Evolutionary conservation across 2,888 invertebrate species (phyloP), one percentile per base, ranked within the genome.

Genomic region (Hirtodrosophila duncani): DNA sequence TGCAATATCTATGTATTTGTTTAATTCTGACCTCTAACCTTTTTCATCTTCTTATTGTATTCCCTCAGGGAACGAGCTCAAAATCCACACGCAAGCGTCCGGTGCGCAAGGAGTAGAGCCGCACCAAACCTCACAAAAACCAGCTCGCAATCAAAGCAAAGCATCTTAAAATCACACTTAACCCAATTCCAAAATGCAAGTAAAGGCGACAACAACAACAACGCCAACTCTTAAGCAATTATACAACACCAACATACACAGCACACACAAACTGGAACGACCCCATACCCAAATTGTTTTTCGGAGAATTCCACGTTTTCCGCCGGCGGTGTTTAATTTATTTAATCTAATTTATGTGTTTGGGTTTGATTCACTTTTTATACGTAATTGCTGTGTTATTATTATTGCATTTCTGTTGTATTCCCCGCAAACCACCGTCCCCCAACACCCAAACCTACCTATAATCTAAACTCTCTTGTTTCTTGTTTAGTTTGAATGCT

Each of bases 61-160:
- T n/a, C 8, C 26, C 29, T 13, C 30, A 83, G 83, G 80, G 77
- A 69, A 48, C 64, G 31, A 59, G 65, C 44, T 62, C 80, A 50
- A 83, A 84, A 49, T 23, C 65, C 21, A 29, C 82, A 43, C 85
- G 85, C 41, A 85, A 85, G 64, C 85, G 85, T 56, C 72, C 78
- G 14, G 84, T 81, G 58, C 85, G 85, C 63, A 85, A 85, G 67
- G 85, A 85, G 70, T 83, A 79, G 53, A 29, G 44, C 26, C 18
- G 34, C n/a, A 48, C n/a, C 27, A 13, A 20, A 51, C 9, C 16
- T 27, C 42, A 37, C 41, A 14, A 39, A 49, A 27, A 34, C 10
- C 18, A 45, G 36, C 24, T 63, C n/a, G 20, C 7, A 20, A 20
- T 4, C 4, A 20, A 30, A 33, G 7, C 7, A 43, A 34, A 17